Base-by-base conservation (phyloP, 2,797 vertebrate genomes). In the Taenioides sp. region DNA sequence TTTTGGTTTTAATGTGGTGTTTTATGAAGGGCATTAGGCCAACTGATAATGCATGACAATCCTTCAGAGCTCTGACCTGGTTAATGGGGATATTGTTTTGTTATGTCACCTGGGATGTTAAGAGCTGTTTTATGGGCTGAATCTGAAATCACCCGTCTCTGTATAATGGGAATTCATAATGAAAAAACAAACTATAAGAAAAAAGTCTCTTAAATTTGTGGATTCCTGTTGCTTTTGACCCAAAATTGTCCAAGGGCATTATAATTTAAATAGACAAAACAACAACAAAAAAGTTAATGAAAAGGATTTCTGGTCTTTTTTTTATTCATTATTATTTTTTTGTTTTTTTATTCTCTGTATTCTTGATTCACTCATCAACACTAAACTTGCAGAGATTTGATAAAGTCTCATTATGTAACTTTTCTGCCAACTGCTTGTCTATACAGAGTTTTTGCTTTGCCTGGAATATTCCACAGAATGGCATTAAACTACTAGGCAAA, bases 1-100 rank as follows among this genome's bases (percentile, higher is more conserved):
- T 58, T 76, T 72, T 59, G n/a, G 57, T 72, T 59, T 74, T 79
- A 37, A 72, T 70, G 43, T 61, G 47, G 68, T 16, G 9, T 77
- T 77, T 80, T 76, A 65, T 70, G 67, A 69, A 40, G 43, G 60
- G 20, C 72, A 71, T 79, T 66, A 60, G 64, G 59, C 65, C 17
- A 25, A 47, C 14, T 60, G 37, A 64, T 43, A 64, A 64, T 43
- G 62, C 37, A 64, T 11, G 40, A 16, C 59, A 43, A 54, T 67
- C 34, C 28, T 16, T 14, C 62, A 34, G 43, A 50, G 20, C 18
- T 62, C 50, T 34, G 63, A 65, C 69, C n/a, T 17, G 12, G n/a
- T 66, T 50, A 64, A 66, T 49, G 54, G 50, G 7, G 25, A 23
- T 37, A 20, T 61, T 61, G 58, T 17, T 57, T 37, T 67, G 43